A percentile compares a stretch with the other conserved stretches of the same genome.
Conservation (phyloP, 2,113 vertebrate genomes). For the Carettochelys insculpta region DNA sequence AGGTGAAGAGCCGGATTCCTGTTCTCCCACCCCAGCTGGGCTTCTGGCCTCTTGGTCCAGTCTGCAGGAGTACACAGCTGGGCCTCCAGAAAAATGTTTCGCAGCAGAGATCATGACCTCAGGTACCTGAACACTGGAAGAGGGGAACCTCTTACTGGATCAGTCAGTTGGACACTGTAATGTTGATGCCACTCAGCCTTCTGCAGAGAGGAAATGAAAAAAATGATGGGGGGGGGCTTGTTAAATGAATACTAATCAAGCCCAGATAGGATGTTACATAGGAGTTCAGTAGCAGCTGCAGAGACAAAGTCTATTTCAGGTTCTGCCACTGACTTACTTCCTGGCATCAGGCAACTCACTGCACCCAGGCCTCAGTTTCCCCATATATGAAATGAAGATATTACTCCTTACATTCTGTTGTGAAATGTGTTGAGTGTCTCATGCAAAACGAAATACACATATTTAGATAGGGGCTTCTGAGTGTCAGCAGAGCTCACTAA, state of each 20-base stretch:
- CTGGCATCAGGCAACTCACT: not conserved
- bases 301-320: not conserved
- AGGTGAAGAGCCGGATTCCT: slow-evolving; percentile 75
- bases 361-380: not conserved
- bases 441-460: not conserved
- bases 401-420: not conserved
- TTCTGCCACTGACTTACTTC: not conserved
- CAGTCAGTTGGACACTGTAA: rapidly evolving
- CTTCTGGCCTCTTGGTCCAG: slow-evolving; percentile 36
- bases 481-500: slow-evolving; percentile 3
- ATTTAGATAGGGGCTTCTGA: not conserved
- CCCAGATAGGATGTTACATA: not conserved
- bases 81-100: slow-evolving; percentile 69
- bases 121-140: slow-evolving; percentile 49
- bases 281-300: too few relatives aligned
- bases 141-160: too few relatives aligned
- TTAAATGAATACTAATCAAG: not conserved
- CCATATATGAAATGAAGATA: rapidly evolving
- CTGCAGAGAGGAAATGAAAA: not conserved
- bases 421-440: not conserved
- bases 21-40: not conserved
- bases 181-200: not conserved
- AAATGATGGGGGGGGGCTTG: not conserved
- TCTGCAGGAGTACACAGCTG: not conserved
- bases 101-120: slow-evolving; percentile 56